These are phyloP conservation scores for Empidonax traillii DNA, from an alignment of 2,113 vertebrate species.

Conservation along the genomic window DNA sequence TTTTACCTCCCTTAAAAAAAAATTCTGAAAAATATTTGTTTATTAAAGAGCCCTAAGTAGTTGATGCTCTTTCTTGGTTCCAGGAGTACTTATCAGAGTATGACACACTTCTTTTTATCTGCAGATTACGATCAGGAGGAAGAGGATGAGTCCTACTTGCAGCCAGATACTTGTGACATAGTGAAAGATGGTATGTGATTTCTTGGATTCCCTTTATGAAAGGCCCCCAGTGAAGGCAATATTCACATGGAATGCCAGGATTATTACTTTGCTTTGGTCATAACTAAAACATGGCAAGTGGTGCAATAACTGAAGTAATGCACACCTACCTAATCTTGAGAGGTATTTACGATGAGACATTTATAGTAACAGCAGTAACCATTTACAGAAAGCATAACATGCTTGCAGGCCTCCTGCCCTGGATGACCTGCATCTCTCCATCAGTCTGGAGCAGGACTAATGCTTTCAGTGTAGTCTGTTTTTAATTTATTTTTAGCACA, in stretches of 20 bases:
- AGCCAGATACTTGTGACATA: conserved; percentile 76
- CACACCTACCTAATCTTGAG: neutral
- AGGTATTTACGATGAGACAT: neutral
- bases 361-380: neutral
- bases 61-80: neutral
- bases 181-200: conserved; percentile 67
- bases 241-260: neutral
- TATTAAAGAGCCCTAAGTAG: neutral
- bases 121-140: conserved; percentile 85
- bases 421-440: neutral
- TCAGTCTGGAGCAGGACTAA: neutral
- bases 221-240: neutral
- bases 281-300: neutral
- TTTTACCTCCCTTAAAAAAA: neutral
- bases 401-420: neutral
- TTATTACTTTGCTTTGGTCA: neutral
- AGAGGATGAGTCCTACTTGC: conserved; percentile 87
- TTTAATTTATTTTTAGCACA: neutral
- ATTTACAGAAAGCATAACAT: neutral
- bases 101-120: conserved; percentile 4
- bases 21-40: neutral
- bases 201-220: neutral
- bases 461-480: neutral
- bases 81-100: neutral
- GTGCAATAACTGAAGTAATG: neutral